A percentile compares a stretch with the other conserved stretches of the same genome.
Conservation (phyloP, 2,888 invertebrate species). For the Agrochola litura region DNA sequence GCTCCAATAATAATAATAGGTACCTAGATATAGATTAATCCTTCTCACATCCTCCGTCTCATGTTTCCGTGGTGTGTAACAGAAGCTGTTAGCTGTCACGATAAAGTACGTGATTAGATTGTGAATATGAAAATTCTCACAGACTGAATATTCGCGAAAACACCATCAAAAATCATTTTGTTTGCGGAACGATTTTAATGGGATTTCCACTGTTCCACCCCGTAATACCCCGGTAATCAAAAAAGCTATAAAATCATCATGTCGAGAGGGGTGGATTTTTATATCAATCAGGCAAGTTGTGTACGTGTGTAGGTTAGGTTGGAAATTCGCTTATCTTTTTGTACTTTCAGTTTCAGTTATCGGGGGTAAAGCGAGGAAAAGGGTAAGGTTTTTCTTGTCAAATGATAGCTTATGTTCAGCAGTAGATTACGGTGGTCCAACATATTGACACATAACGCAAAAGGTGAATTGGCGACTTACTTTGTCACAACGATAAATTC, state of each 20-base stretch:
- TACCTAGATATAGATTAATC: neutral
- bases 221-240: constrained; percentile 49
- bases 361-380: neutral
- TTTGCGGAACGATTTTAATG: constrained; percentile 56
- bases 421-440: neutral
- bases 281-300: constrained; percentile 42
- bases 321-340: constrained; percentile 11
- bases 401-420: neutral
- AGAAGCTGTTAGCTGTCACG: constrained; percentile 33
- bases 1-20: neutral
- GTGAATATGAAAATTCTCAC: constrained; percentile 8
- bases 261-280: constrained; percentile 43
- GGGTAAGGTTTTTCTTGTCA: neutral
- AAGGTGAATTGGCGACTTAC: neutral
- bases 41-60: neutral
- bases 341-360: constrained; percentile 7
- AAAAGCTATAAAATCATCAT: constrained; percentile 57
- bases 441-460: neutral
- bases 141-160: constrained; percentile 33
- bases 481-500: too few species aligned
- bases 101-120: constrained; percentile 34
- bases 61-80: constrained; percentile 6
- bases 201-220: constrained; percentile 45
- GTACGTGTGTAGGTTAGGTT: neutral
- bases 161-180: constrained; percentile 36